Conservation (phyloP, 2,888 invertebrate genomes). For the Blera fallax region DNA sequence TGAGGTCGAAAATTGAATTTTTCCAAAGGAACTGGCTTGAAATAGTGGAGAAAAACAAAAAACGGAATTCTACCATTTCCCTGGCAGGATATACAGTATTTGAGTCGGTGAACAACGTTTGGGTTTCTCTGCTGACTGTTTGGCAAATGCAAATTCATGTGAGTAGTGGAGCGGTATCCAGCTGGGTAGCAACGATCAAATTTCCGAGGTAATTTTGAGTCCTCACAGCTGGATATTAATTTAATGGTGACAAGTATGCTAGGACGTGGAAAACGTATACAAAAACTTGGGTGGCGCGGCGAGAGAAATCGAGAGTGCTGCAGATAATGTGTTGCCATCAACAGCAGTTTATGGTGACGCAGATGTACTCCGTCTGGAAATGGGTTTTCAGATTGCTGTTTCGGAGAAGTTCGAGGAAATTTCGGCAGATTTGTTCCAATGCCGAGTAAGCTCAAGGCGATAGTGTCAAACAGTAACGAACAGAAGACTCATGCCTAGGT, state of each 20-base stretch:
- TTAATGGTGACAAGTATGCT: slow-evolving; percentile 18
- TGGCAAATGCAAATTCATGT: slow-evolving; percentile 34
- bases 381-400: background rate
- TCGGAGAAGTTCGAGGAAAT: too few species aligned
- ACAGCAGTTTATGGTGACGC: background rate
- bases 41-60: background rate
- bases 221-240: slow-evolving; percentile 8
- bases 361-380: background rate
- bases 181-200: background rate
- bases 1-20: slow-evolving; percentile 70
- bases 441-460: too few species aligned
- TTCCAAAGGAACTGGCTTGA: slow-evolving; percentile 24
- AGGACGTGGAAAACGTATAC: background rate
- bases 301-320: background rate
- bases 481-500: too few species aligned
- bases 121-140: slow-evolving; percentile 11
- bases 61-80: slow-evolving; percentile 20
- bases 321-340: slow-evolving; percentile 3
- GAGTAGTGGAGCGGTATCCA: background rate
- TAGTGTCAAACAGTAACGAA: too few species aligned
- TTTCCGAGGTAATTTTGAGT: slow-evolving; percentile 17
- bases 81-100: background rate
- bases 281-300: background rate
- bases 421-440: too few species aligned
- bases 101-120: background rate